phyloP scores from a whole-genome alignment of 2,797 vertebrate species.

The Coreius guichenoti region DNA sequence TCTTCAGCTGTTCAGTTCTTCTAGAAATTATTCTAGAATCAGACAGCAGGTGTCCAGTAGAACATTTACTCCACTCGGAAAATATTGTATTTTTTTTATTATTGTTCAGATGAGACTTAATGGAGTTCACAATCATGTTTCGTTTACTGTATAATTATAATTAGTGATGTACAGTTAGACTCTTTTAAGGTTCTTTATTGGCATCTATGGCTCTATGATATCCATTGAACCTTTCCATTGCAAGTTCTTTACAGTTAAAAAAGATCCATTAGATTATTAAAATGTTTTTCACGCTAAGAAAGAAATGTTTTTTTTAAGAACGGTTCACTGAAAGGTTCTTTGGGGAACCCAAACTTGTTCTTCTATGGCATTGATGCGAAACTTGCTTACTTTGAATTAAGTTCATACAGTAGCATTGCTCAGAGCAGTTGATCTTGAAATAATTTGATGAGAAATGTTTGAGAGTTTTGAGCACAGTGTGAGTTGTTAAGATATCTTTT shows the following conservation, averaged over 20 bases:
- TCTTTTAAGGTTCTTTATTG: neutral
- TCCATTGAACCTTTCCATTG: neutral
- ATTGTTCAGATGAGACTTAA: neutral
- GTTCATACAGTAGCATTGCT: neutral
- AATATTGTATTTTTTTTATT: no score
- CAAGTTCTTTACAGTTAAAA: neutral
- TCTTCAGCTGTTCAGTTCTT: neutral
- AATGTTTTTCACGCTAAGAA: neutral
- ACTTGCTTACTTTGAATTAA: neutral
- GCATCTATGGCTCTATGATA: neutral
- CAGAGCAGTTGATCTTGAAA: neutral
- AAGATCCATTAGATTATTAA: neutral
- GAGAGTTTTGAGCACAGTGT: neutral
- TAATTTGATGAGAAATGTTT: neutral
- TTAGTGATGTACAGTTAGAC: neutral
- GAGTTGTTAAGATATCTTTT: neutral
- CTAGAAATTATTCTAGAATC: neutral
- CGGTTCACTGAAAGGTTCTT: neutral
- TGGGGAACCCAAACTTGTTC: neutral
- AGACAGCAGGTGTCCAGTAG: conserved; percentile 45
- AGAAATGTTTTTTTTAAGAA: neutral
- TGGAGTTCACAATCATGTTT: neutral
- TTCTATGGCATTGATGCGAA: neutral
- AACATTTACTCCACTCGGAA: conserved; percentile 58
- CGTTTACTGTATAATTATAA: neutral